Evolutionary conservation across 1,140 invertebrate genomes (phyloP), one percentile per base, ranked within the genome.

Genomic region (Mycetomoellerius zeteki): DNA sequence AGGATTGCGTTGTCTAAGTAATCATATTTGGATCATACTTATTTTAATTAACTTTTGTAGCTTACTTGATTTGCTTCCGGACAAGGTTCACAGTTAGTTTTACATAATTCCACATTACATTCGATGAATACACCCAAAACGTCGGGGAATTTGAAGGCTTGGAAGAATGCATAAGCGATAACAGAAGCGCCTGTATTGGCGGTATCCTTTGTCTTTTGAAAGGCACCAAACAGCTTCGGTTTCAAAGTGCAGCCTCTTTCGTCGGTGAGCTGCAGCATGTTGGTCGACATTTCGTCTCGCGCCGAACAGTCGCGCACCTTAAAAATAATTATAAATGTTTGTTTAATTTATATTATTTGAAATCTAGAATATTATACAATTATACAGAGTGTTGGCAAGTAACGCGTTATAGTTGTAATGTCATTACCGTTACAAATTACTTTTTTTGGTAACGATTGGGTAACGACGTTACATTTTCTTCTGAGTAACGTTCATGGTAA

Each of bases 91-190:
- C 98, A 98, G 86, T 97, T 96, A 12, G 96, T 97, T 95, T 98
- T 98, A 89, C 98, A 98, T 0, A 98, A 94, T 91, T 98, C 97
- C 0, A 98, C 97, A 84, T 98, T 98, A 91, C 98, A 98, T 91
- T 98, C 97, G 56, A 98, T 96, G 85, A 97, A 97, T 19, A 98
- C 95, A 90, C 98, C 98, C 97, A 98, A 98, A 30, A 97, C 96
- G 92, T 98, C 98, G 0, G 98, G 98, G 94, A 98, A 98, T 94
- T 98, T 98, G 94, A 98, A 98, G 0, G 98, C 98, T 93, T 97
- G 97, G 94, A 98, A 97, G 94, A 96, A 97, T 0, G 98, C 97
- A 89, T 97, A 98, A 0, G 98, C 97, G 43, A 98, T 97, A 7
- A 98, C 96, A 1, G 97, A 97, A 5, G 97, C 97, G 19, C 97